These are phyloP conservation scores for Aurelia sp. DNA, from an alignment of 30 jellyfish, hydroid and myxozoan genomes.

Conservation along the genomic window DNA sequence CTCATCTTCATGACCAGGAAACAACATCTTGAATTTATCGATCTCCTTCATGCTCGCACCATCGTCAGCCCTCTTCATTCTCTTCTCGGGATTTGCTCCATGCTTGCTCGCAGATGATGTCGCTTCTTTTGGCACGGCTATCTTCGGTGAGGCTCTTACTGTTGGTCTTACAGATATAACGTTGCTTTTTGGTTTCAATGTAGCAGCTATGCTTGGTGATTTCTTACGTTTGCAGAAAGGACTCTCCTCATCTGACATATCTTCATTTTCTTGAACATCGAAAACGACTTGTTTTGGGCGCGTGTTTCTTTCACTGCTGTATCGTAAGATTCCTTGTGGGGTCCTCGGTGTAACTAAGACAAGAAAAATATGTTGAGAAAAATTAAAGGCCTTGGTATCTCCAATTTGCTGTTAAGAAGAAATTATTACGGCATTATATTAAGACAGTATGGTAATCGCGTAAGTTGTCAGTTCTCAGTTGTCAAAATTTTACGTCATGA, in stretches of 20 bases:
- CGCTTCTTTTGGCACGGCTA: neutral
- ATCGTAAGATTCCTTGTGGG: conserved; percentile 56
- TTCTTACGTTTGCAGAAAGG: conserved; percentile 21
- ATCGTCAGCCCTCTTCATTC: conserved; percentile 8
- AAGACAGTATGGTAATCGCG: too few relatives aligned
- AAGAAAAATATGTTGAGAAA: neutral
- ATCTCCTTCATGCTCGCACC: conserved; percentile 21
- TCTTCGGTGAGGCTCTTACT: conserved; percentile 44
- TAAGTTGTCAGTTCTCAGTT: too few relatives aligned
- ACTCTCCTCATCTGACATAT: conserved; percentile 46
- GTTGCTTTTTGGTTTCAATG: conserved; percentile 12
- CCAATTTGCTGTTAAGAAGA: neutral
- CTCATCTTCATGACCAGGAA: conserved; percentile 31
- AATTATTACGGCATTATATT: neutral
- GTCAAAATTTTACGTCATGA: too few relatives aligned
- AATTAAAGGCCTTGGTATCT: too few relatives aligned
- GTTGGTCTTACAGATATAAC: conserved; percentile 43
- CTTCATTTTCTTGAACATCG: conserved; percentile 18
- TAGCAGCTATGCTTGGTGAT: conserved; percentile 12
- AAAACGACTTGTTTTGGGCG: conserved; percentile 40
- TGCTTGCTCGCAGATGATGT: too few relatives aligned
- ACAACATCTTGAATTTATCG: conserved; percentile 48
- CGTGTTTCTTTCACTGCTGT: conserved; percentile 30
- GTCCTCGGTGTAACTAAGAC: conserved; percentile 30
- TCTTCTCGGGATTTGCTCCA: conserved; percentile 14